Base-by-base conservation (phyloP, 2,888 invertebrate species). In the Lochmaea capreae region DNA sequence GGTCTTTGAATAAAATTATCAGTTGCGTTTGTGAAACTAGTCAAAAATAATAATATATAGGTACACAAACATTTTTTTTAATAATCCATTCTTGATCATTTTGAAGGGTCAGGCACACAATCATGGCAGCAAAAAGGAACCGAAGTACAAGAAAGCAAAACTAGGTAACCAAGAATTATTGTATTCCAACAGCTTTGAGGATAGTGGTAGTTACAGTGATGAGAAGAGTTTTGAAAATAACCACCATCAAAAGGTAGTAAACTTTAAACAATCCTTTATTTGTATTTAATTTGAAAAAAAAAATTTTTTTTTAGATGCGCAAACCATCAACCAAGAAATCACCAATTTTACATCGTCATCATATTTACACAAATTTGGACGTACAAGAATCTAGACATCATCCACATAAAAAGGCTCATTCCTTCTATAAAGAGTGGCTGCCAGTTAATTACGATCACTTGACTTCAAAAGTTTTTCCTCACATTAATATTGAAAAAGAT, bases 351-450 rank as follows among this genome's bases (percentile, higher is more conserved):
- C 11, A 12, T 42, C 63, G 46, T 57, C 57, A 42, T 14, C 63
- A 54, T 3, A 22, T 57, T 14, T 42, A 52, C 1, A 6, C 70
- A n/a, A 70, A 54, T 33, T 26, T 65, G 57, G 70, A 63, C 16
- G 52, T 65, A 11, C 57, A 70, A 70, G 70, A 70, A 65, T 39
- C 63, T n/a, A 70, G 70, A 33, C 57, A 65, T 43, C 70, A 58
- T 70, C 22, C 43, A 12, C 65, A 43, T 16, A 63, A 57, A 43
- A 54, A 70, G 43, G 58, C 62, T 10, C 46, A 33, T 11, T 57
- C 57, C 3, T 70, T 70, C 14, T 65, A 33, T 18, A 57, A 65
- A 57, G 70, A 70, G 8, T 70, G 70, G 70, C 11, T 65, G 0
- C 70, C 70, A 10, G 11, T 67, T n/a, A 18, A 67, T 14, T 43